A percentile compares a stretch with the other conserved stretches of the same genome.
phyloP scores from a whole-genome alignment of 2,888 invertebrate genomes.

The Syritta pipiens region DNA sequence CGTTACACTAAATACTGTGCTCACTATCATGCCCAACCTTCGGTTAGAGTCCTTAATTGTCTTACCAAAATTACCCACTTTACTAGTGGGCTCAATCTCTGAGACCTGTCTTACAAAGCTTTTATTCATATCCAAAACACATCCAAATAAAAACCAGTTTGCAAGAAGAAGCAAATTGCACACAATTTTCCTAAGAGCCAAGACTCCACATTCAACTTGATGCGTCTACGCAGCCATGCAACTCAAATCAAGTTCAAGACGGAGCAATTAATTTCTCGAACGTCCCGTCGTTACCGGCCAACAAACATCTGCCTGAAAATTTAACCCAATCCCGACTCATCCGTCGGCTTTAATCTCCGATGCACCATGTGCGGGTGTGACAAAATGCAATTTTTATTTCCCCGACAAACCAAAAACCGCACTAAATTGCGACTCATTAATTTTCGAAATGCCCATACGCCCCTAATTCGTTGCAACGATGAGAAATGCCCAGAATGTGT shows the following conservation, averaged over 20 bases:
- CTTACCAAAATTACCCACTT: too few species aligned
- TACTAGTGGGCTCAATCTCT: too few species aligned
- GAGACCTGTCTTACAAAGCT: too few species aligned
- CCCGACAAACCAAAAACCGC: slow-evolving; percentile 31
- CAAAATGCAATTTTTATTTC: slow-evolving; percentile 40
- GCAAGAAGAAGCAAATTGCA: too few species aligned
- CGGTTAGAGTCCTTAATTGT: too few species aligned
- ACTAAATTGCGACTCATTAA: slow-evolving; percentile 64
- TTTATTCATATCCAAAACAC: too few species aligned
- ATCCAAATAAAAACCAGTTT: too few species aligned
- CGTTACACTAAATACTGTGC: too few species aligned
- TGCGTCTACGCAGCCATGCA: neutral
- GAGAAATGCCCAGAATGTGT: neutral
- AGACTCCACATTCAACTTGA: too few species aligned
- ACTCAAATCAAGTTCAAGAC: neutral
- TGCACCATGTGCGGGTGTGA: slow-evolving; percentile 57
- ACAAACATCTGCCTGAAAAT: slow-evolving; percentile 1
- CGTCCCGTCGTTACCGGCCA: too few species aligned
- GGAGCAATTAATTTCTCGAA: slow-evolving; percentile 11
- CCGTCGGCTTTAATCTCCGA: neutral
- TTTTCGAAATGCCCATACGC: slow-evolving; percentile 37
- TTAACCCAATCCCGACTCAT: slow-evolving; percentile 15
- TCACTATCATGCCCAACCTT: too few species aligned
- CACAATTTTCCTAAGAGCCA: too few species aligned
- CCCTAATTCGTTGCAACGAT: slow-evolving; percentile 51